phyloP scores from a whole-genome alignment of 1,140 invertebrate species.

The Drosophila bipectinata region DNA sequence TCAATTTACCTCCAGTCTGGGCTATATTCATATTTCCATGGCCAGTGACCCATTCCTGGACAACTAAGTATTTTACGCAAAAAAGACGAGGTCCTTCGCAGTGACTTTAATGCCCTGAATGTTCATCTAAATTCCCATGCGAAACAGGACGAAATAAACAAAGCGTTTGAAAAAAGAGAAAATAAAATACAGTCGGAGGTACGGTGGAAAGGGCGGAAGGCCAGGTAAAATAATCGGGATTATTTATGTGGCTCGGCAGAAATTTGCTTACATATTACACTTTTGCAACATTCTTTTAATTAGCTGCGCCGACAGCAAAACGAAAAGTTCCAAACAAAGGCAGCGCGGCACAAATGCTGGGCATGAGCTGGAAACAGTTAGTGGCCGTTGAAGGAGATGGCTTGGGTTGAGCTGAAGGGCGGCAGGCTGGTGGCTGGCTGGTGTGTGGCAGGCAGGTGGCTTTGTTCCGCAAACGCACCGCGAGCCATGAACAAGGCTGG shows the following conservation, averaged over 20 bases:
- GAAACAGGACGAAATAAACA: constrained; percentile 21
- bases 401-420: not conserved
- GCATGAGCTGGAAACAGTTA: constrained; percentile 11
- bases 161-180: constrained; percentile 17
- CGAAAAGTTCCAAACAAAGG: constrained; percentile 64
- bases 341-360: constrained; percentile 46
- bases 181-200: constrained; percentile 9
- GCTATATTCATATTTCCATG: constrained; percentile 35
- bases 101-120: constrained; percentile 64
- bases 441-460: not conserved
- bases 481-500: constrained; percentile 48
- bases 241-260: constrained; percentile 66
- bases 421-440: not conserved
- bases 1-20: constrained; percentile 14
- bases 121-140: constrained; percentile 51
- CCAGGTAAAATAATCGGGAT: constrained; percentile 65
- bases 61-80: constrained; percentile 47
- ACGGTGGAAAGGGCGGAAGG: constrained; percentile 5
- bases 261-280: constrained; percentile 76
- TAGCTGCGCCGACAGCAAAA: constrained; percentile 64
- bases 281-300: constrained; percentile 74
- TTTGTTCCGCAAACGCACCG: constrained; percentile 46
- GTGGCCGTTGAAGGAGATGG: constrained; percentile 13
- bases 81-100: constrained; percentile 23
- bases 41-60: constrained; percentile 20